Evolutionary conservation across 2,797 vertebrate genomes (phyloP), one percentile per base, ranked within the genome.

Genomic region (Betta splendens): DNA sequence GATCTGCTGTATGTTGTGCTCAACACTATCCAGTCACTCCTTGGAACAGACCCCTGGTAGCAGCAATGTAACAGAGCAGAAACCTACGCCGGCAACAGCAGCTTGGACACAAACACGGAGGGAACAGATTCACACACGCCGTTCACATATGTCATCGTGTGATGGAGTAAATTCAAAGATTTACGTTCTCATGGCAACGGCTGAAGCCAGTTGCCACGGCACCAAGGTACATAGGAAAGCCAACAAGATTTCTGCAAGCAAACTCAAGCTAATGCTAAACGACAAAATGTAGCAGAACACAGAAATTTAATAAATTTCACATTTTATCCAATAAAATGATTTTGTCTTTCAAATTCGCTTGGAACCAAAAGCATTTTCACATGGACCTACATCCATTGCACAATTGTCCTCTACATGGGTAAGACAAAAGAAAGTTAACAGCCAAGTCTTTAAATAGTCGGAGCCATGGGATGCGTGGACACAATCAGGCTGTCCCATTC

Each of bases 401-500:
- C 1, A 22, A 58, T 57, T 56, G 77, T 84, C 86, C 81, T 89
- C 72, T 72, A 80, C 79, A 63, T 72, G 81, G 62, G 31, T 69
- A 69, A 83, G 80, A 87, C 83, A 73, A 82, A 77, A 67, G 75
- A 86, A 90, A 85, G 86, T 87, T 86, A 85, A 76, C 80, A 71
- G 75, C 69, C 54, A 39, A 81, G 79, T 80, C 89, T 89, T 89
- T 84, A 90, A 88, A 89, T 90, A 90, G 88, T 81, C 32, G 43
- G 80, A 89, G 86, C 84, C 83, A 37, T 84, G 89, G 86, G 89
- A 89, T 63, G 47, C 29, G 42, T 89, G 88, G 89, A 89, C 89
- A 89, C 86, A 90, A 88, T 90, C 88, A 89, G 89, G 83, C 85
- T 89, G 85, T 86, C 87, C 88, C 87, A 40, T 85, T 57, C 88